A percentile compares a stretch with the other conserved stretches of the same genome.
Evolutionary conservation across 2,113 vertebrate genomes (phyloP).

Genomic region (Argyrosomus japonicus): DNA sequence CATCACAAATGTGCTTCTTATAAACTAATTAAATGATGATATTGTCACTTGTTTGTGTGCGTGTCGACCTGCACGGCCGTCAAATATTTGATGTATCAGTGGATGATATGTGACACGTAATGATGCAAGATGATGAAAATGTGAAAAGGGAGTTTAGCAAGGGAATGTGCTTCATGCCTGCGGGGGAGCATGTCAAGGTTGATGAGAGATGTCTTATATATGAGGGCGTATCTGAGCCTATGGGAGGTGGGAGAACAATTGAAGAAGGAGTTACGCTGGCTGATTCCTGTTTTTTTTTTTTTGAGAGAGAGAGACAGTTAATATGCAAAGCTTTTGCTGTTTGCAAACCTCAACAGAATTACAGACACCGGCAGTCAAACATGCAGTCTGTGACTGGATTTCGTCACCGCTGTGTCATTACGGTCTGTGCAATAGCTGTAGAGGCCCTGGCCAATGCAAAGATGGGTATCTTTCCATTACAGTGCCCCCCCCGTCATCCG

Average conservation of each 20-base stretch:
- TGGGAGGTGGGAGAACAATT: not conserved
- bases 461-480: conserved; percentile 69
- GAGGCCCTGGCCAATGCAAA: conserved; percentile 43
- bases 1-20: not conserved
- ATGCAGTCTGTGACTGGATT: conserved; percentile 46
- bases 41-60: not conserved
- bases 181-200: not conserved
- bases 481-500: conserved; percentile 38
- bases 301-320: conserved; percentile 11
- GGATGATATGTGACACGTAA: conserved; percentile 46
- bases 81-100: conserved; percentile 31
- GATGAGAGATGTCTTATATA: conserved; percentile 30
- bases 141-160: conserved; percentile 39
- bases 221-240: not conserved
- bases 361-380: conserved; percentile 36
- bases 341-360: conserved; percentile 33
- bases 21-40: conserved; percentile 16
- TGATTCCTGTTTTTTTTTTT: conserved; percentile 10
- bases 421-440: conserved; percentile 28
- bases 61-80: not conserved
- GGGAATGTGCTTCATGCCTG: conserved; percentile 27
- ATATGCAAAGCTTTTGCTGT: conserved; percentile 21
- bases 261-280: not conserved
- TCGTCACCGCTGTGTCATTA: conserved; percentile 45
- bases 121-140: conserved; percentile 73